Percentiles rank a stretch among this genome's conserved stretches.
Evolutionary conservation across 2,797 vertebrate genomes (phyloP).

Genomic region (Cyclura pinguis): DNA sequence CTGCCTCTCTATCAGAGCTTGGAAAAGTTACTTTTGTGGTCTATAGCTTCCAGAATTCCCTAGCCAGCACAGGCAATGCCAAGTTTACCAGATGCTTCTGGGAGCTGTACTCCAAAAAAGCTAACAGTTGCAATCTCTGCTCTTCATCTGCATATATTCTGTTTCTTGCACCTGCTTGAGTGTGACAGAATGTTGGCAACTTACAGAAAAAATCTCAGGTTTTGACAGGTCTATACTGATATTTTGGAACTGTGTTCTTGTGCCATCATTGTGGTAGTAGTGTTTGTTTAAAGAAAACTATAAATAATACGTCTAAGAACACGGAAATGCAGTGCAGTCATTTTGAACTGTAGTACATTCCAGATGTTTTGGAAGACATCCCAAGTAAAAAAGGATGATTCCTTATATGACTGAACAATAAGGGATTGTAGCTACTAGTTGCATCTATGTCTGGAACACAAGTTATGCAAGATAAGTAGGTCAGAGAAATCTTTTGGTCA

Average conservation of each 20-base stretch:
- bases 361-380: constrained; percentile 21
- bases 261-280: not conserved
- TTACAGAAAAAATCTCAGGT: not conserved
- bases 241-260: not conserved
- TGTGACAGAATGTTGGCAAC: not conserved
- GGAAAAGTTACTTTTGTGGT: too few species aligned
- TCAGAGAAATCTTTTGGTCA: not conserved
- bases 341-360: not conserved
- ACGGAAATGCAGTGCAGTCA: not conserved
- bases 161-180: not conserved
- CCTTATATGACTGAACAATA: not conserved
- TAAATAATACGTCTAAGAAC: not conserved
- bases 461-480: not conserved
- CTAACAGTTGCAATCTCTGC: too few species aligned
- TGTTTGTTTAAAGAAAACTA: not conserved
- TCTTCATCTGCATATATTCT: too few species aligned
- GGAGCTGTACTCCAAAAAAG: not conserved
- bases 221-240: not conserved
- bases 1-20: not conserved
- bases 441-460: not conserved
- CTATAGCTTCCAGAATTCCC: too few species aligned
- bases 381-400: not conserved
- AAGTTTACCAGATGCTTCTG: too few species aligned
- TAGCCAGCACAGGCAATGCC: too few species aligned
- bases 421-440: not conserved